A percentile compares a stretch with the other conserved stretches of the same genome.
Conservation (phyloP, 1,140 invertebrate species). For the Trichoplusia ni region DNA sequence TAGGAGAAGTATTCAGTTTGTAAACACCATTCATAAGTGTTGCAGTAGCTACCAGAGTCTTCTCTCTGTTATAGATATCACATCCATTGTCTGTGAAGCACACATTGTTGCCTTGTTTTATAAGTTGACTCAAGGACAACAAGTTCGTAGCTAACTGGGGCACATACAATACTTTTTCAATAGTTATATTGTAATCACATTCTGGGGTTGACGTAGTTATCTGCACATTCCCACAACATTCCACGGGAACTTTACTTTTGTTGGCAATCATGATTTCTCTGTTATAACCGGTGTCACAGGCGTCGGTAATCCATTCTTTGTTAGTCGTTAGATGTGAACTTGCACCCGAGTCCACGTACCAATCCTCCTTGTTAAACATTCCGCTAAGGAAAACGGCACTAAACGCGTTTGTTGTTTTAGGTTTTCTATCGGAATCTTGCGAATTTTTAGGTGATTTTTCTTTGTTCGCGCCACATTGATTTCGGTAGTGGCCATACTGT, state of each 20-base stretch:
- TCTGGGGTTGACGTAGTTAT: conserved; percentile 28
- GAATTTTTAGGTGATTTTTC: conserved; percentile 3
- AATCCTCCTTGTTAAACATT: conserved; percentile 4
- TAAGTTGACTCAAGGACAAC: conserved; percentile 41
- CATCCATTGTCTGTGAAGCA: conserved; percentile 38
- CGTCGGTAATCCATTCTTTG: conserved; percentile 37
- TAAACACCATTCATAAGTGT: conserved; percentile 42
- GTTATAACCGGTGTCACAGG: conserved; percentile 11
- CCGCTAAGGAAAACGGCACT: conserved; percentile 33
- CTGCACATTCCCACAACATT: conserved; percentile 46
- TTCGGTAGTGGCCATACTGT: conserved; percentile 24
- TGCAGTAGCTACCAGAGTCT: conserved; percentile 41
- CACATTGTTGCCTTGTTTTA: conserved; percentile 42
- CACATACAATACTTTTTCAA: conserved; percentile 40
- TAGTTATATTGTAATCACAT: conserved; percentile 32
- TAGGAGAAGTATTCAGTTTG: conserved; percentile 41
- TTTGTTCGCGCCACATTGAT: conserved; percentile 22
- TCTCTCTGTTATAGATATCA: conserved; percentile 35
- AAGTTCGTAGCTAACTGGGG: conserved; percentile 37
- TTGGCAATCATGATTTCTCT: conserved; percentile 58
- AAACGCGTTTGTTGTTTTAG: conserved; percentile 33
- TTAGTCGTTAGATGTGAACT: conserved; percentile 40
- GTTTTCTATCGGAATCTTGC: conserved; percentile 11
- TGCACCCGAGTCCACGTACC: conserved; percentile 44
- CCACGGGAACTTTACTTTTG: conserved; percentile 42